These are phyloP conservation scores for Glyphotaelius pellucidus DNA, from an alignment of 2,888 invertebrate species.

Conservation along the genomic window DNA sequence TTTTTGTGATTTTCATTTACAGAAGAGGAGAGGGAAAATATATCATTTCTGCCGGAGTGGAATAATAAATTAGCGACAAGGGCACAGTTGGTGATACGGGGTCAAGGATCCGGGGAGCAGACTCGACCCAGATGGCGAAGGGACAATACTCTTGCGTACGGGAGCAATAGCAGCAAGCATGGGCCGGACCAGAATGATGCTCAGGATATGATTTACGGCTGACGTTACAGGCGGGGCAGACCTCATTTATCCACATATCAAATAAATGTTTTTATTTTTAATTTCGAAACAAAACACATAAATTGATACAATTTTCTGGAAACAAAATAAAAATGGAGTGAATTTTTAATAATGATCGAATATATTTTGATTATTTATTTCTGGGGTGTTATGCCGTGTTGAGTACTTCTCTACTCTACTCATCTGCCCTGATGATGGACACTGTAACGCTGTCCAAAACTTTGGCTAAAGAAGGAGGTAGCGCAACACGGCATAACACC, in stretches of 20 bases:
- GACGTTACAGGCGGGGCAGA: background rate
- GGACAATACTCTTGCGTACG: constrained; percentile 19
- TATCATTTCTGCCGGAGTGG: constrained; percentile 10
- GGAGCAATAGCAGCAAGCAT: background rate
- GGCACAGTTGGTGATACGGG: constrained; percentile 36
- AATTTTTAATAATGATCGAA: background rate
- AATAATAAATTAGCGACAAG: constrained; percentile 28
- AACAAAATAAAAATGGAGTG: background rate
- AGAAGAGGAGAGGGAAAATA: background rate
- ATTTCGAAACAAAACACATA: background rate
- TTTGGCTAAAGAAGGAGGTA: too few relatives aligned
- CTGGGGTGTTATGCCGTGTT: too few relatives aligned
- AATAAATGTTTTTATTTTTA: too few relatives aligned
- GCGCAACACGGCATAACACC: too few relatives aligned
- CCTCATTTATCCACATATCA: too few relatives aligned
- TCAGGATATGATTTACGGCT: background rate
- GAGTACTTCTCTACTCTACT: too few relatives aligned
- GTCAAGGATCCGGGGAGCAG: constrained; percentile 47
- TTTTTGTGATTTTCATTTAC: background rate
- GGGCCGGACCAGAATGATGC: background rate
- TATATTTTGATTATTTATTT: too few relatives aligned
- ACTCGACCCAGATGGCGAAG: constrained; percentile 48
- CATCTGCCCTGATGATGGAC: too few relatives aligned
- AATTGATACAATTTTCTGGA: background rate
- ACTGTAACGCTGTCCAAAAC: too few relatives aligned